Base-by-base conservation (phyloP, 2,888 invertebrate species). In the Ypsolopha scabrella region DNA sequence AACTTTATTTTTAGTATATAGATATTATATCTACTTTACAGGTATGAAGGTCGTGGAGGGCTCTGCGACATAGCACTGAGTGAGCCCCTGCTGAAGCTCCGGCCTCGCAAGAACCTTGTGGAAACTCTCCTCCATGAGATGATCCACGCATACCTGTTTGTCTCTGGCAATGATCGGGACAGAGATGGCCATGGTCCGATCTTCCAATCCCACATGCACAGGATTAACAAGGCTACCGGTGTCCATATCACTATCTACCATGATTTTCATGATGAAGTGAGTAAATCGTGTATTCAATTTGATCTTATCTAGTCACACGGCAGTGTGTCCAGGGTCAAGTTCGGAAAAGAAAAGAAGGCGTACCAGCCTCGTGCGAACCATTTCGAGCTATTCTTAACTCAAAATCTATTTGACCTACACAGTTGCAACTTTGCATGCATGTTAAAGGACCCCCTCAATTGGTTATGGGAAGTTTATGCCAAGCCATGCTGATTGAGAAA, bases 71-170 rank as follows among this genome's bases (percentile, higher is more conserved):
- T 98, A 55, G 89, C 94, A 0, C 86, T 99, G 1, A 98, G 98
- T 69, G 92, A 93, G 64, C 99, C 99, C 0, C 79, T 99, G 14
- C 86, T 99, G 0, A 96, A 96, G 72, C 83, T 99, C 6, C 85
- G 99, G 35, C 96, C 98, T 0, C 89, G 99, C 39, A 97, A 96
- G 72, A 98, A 99, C 80, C 86, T 99, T 0, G 90, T 99, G 0
- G 97, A 99, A 81, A 99, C 99, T 0, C 83, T 99, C n/a, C 82
- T 99, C 83, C 99, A 99, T 80, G 99, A 99, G 83, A 99, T 99
- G 99, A 99, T 99, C 57, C 99, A 99, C 75, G 99, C 98, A 0
- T 98, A 90, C 72, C 89, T 99, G 55, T 99, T 99, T 80, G 90
- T 99, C 0, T 93, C 95, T 0, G 88, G 92, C 58, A 91, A 93